A percentile compares a stretch with the other conserved stretches of the same genome.
phyloP scores from a whole-genome alignment of 2,113 vertebrate species.

The Paramisgurnus dabryanus region DNA sequence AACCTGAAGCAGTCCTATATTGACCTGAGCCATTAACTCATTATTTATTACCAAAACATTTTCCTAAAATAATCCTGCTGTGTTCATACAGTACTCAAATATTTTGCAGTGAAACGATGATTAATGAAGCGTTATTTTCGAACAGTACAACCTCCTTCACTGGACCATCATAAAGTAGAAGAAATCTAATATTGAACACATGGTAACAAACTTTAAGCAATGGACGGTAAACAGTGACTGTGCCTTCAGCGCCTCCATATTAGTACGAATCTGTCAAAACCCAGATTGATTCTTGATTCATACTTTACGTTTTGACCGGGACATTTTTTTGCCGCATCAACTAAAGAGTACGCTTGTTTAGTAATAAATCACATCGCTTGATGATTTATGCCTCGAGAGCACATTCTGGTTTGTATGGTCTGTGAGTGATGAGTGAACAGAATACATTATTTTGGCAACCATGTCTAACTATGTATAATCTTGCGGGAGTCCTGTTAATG shows the following conservation, averaged over 20 bases:
- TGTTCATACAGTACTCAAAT: slow-evolving; percentile 6
- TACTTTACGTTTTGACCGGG: slow-evolving; percentile 19
- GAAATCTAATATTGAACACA: slow-evolving; percentile 46
- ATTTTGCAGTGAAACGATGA: slow-evolving; percentile 32
- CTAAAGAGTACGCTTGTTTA: slow-evolving; percentile 40
- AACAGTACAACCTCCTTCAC: slow-evolving; percentile 64
- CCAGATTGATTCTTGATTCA: slow-evolving; percentile 52
- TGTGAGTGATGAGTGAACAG: slow-evolving; percentile 15
- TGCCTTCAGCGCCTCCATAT: slow-evolving; percentile 55
- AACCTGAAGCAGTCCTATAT: slow-evolving; percentile 26
- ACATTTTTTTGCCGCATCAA: slow-evolving; percentile 30
- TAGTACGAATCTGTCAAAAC: slow-evolving; percentile 55
- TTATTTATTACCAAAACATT: not conserved
- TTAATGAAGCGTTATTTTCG: slow-evolving; percentile 60
- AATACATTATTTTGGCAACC: slow-evolving; percentile 23
- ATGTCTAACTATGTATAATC: not conserved
- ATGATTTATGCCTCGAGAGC: slow-evolving; percentile 54
- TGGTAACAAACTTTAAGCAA: slow-evolving; percentile 36
- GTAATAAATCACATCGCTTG: slow-evolving; percentile 37
- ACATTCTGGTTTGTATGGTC: slow-evolving; percentile 7
- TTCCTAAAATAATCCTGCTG: not conserved
- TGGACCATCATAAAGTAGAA: slow-evolving; percentile 72
- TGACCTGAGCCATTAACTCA: slow-evolving; percentile 38
- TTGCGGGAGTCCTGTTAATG: not conserved
- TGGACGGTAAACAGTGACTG: slow-evolving; percentile 44